Conservation (phyloP, 2,888 invertebrate species). For the Punctoribates punctum region DNA sequence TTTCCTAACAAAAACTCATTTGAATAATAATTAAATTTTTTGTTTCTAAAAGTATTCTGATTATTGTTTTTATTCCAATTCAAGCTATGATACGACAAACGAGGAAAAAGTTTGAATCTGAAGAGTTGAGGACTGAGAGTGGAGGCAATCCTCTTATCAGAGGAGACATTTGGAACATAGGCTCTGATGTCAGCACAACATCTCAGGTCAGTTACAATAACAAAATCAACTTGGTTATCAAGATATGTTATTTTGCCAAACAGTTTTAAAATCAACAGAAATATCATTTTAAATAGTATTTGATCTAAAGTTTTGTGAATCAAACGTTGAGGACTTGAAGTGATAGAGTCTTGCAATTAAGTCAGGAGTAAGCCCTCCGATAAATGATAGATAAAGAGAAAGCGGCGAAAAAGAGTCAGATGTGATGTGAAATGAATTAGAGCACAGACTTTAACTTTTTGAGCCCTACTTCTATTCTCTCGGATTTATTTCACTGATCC, state of each 20-base stretch:
- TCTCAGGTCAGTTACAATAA: slow-evolving; percentile 24
- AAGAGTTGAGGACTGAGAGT: slow-evolving; percentile 22
- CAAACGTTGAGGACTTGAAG: not conserved
- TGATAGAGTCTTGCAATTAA: not conserved
- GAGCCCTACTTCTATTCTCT: slow-evolving; percentile 6
- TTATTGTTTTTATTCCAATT: not conserved
- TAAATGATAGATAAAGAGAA: not conserved
- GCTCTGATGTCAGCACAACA: slow-evolving; percentile 29
- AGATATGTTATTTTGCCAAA: not conserved
- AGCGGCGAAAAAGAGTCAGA: not conserved
- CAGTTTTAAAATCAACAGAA: not conserved
- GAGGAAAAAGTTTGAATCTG: slow-evolving; percentile 27
- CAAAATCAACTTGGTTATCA: not conserved
- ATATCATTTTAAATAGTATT: not conserved
- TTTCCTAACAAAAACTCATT: not conserved
- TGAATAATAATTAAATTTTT: slow-evolving; percentile 6
- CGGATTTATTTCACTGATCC: slow-evolving; percentile 25
- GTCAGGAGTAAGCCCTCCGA: not conserved
- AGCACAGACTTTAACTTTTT: slow-evolving; percentile 4
- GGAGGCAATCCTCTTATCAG: not conserved
- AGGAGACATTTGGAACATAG: slow-evolving; percentile 12
- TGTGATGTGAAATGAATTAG: not conserved
- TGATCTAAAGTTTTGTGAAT: not conserved
- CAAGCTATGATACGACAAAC: slow-evolving; percentile 29
- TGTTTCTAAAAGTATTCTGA: not conserved